Percentiles rank a stretch among this genome's conserved stretches.
Conservation (phyloP, 2,888 invertebrate species). For the Mamestra brassicae region DNA sequence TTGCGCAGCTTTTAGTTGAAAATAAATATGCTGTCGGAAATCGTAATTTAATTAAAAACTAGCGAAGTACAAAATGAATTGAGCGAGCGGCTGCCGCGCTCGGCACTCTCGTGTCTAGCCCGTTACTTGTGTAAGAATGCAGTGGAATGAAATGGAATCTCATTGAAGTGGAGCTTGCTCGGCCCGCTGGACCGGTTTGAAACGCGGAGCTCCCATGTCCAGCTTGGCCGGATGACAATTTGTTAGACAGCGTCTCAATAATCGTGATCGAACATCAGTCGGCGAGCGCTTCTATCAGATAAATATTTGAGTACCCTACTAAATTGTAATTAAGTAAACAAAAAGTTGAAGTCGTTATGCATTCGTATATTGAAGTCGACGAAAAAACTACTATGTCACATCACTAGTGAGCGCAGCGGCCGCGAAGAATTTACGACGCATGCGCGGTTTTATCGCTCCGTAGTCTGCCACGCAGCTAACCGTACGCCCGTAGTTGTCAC, state of each 20-base stretch:
- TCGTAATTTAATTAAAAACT: constrained; percentile 63
- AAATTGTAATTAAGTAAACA: constrained; percentile 59
- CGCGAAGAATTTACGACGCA: constrained; percentile 76
- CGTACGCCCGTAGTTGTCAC: constrained; percentile 68
- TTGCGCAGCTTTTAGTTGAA: constrained; percentile 68
- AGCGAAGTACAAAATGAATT: constrained; percentile 41
- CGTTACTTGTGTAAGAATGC: constrained; percentile 90
- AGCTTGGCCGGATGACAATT: constrained; percentile 83
- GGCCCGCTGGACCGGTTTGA: constrained; percentile 85
- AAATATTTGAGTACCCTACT: constrained; percentile 49
- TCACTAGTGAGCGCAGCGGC: constrained; percentile 69
- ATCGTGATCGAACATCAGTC: constrained; percentile 73
- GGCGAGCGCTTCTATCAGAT: constrained; percentile 58
- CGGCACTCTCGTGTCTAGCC: constrained; percentile 80
- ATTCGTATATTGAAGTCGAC: constrained; percentile 18
- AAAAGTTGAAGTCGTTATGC: not conserved
- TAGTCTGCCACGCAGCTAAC: constrained; percentile 61
- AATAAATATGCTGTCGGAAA: constrained; percentile 63
- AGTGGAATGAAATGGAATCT: constrained; percentile 90
- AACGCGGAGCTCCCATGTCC: constrained; percentile 80
- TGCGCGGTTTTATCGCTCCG: constrained; percentile 73
- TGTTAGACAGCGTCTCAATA: constrained; percentile 83
- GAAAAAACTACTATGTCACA: constrained; percentile 46
- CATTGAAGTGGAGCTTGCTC: constrained; percentile 86
- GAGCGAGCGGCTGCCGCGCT: constrained; percentile 63